Base-by-base conservation (phyloP, 2,797 vertebrate species). In the Sorex maritimensis region DNA sequence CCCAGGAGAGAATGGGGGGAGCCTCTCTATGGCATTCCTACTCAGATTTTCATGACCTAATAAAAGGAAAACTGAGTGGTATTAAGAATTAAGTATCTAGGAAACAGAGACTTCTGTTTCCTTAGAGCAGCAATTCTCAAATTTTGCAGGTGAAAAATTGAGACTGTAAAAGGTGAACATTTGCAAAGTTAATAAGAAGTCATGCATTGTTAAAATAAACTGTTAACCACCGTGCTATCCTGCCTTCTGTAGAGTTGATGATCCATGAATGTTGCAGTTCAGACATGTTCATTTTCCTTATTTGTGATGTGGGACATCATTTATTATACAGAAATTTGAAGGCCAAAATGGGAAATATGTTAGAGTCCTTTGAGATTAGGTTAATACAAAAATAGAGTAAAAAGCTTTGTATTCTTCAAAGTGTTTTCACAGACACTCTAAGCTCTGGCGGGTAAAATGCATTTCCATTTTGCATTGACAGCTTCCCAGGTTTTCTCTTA, bases 291-390 rank as follows among this genome's bases (percentile, higher is more conserved):
- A 63, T 12, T 81, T 68, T 81, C 38, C 34, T 75, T 71, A 34
- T 58, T n/a, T 67, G 46, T 81, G 58, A 77, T 34, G 14, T 41
- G 28, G 12, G 17, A 30, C 69, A 71, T 28, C 52, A 65, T 12
- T 86, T 90, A 41, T 11, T 77, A 84, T n/a, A 79, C 5, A 63
- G 69, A 81, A 72, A 75, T 92, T 79, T 85, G 81, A 88, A 82
- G 65, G 7, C 79, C 34, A 52, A 49, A 52, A 41, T 90, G 46
- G 61, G 83, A 85, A 91, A 79, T 26, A 1, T 68, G 44, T 7
- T 52, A 34, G 34, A 91, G 7, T 3, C 2, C 3, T 78, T n/a
- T 46, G 73, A 84, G 17, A 68, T 19, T 1, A 0, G 17, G 58
- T 23, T 61, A 61, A 23, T 61, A 23, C 17, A 61, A 7, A 61